A percentile compares a stretch with the other conserved stretches of the same genome.
Conservation (phyloP, 2,113 vertebrate genomes). For the Pelecanoides urinatrix region DNA sequence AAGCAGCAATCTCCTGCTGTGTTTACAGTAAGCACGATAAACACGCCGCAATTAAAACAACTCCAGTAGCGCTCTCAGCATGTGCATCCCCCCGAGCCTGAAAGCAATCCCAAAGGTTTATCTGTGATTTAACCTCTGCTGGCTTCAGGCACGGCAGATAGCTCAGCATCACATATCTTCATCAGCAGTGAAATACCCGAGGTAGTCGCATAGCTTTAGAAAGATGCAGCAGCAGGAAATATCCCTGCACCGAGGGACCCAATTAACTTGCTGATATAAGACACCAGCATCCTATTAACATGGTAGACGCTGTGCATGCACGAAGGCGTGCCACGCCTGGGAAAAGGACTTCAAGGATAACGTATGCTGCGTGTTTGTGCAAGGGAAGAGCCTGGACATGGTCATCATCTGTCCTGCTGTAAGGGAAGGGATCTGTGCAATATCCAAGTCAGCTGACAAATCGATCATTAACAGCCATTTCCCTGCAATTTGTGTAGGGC, state of each 20-base stretch:
- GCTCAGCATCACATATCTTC: not conserved
- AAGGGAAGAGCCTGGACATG: not conserved
- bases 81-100: not conserved
- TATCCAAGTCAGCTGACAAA: not conserved
- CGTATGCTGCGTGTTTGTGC: not conserved
- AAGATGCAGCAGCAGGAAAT: conserved; percentile 21
- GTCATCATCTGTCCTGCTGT: not conserved
- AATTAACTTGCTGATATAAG: not conserved
- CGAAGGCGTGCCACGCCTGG: not conserved
- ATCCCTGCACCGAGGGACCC: not conserved
- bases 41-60: not conserved
- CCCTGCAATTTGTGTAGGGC: fast-evolving
- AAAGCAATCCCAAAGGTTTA: not conserved
- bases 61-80: not conserved
- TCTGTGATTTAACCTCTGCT: not conserved
- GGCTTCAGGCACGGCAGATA: not conserved
- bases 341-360: not conserved
- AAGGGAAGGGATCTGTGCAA: not conserved
- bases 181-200: not conserved
- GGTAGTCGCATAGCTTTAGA: not conserved
- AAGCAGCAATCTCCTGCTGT: not conserved
- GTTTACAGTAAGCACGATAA: not conserved
- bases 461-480: fast-evolving
- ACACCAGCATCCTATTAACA: not conserved
- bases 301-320: not conserved